Percentiles rank a stretch among this genome's conserved stretches.
Conservation (phyloP, 2,797 vertebrate species). For the Mus minutoides region DNA sequence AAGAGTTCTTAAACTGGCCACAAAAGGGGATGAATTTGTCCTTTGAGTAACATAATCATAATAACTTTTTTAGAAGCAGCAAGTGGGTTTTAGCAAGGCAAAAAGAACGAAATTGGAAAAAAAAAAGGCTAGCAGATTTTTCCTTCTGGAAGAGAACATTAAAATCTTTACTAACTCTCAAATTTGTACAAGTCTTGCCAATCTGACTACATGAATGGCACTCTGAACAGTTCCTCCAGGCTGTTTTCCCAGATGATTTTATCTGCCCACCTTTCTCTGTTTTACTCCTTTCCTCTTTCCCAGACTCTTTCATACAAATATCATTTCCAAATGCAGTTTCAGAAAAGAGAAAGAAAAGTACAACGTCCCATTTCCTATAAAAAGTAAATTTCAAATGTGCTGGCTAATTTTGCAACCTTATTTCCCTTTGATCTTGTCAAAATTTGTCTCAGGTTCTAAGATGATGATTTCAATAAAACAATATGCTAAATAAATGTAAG, state of each 20-base stretch:
- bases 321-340: not conserved
- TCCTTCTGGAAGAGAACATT: not conserved
- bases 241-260: not conserved
- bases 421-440: not conserved
- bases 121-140: not conserved
- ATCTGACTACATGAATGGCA: not conserved
- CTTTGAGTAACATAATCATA: not conserved
- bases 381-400: not conserved
- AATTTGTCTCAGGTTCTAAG: not conserved
- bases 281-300: not conserved
- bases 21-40: not conserved
- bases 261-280: not conserved
- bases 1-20: not conserved
- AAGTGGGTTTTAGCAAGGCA: not conserved
- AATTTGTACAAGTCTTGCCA: not conserved
- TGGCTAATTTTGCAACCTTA: not conserved
- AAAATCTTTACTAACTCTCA: not conserved
- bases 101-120: not conserved
- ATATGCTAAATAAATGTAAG: no score
- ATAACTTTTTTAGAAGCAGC: not conserved
- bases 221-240: accelerated
- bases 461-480: not conserved
- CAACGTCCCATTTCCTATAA: not conserved
- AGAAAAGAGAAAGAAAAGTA: not conserved
- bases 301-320: not conserved